Evolutionary conservation across 1,140 invertebrate species (phyloP).

Genomic region (Bemisia tabaci): DNA sequence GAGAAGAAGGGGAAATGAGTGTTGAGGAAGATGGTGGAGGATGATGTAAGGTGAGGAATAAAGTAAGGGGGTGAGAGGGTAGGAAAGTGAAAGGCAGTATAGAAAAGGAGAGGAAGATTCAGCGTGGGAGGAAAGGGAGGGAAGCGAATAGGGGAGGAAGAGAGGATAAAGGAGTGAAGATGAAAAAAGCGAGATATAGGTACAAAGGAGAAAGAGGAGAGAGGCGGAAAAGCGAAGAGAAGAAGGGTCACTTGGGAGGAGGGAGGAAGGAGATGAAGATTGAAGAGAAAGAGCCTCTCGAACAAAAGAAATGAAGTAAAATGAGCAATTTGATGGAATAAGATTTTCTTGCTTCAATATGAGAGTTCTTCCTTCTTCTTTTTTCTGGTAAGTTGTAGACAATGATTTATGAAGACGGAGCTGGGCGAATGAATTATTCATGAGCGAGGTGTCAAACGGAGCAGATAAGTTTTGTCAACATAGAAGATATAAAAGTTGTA

Average conservation of each 20-base stretch:
- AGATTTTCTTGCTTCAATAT: not conserved
- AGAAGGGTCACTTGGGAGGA: not conserved
- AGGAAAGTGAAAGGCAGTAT: too few species aligned
- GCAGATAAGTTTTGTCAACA: not conserved
- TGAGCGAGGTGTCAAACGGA: not conserved
- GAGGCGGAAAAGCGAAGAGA: not conserved
- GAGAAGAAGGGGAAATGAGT: too few species aligned
- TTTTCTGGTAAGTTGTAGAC: not conserved
- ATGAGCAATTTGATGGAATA: not conserved
- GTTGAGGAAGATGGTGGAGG: too few species aligned
- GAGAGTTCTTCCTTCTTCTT: not conserved
- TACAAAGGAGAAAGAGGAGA: not conserved
- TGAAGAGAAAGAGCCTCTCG: not conserved
- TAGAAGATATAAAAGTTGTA: not conserved
- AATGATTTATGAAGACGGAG: not conserved
- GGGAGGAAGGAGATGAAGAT: not conserved
- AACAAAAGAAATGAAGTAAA: not conserved
- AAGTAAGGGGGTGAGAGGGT: too few species aligned
- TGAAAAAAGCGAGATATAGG: not conserved
- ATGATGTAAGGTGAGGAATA: too few species aligned
- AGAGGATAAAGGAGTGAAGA: not conserved
- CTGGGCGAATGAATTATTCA: not conserved
- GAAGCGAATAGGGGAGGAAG: not conserved
- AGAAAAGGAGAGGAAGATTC: too few species aligned
- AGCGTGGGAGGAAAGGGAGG: not conserved